Conservation (phyloP, 2,888 invertebrate species). For the Stenchaetothrips biformis region DNA sequence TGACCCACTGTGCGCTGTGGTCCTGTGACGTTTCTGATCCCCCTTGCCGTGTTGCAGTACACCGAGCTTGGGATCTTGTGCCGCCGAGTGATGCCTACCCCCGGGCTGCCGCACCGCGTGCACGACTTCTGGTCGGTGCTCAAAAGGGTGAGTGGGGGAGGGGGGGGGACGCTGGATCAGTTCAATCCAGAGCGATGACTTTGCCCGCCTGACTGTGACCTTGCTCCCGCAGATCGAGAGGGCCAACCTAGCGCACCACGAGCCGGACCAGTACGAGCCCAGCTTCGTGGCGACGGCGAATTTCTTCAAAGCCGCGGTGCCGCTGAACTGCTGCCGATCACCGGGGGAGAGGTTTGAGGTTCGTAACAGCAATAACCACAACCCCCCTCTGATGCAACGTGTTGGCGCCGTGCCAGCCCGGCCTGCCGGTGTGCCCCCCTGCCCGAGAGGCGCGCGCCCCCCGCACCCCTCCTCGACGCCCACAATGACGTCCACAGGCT, state of each 20-base stretch:
- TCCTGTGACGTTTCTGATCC: not conserved
- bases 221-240: not conserved
- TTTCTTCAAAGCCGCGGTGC: not conserved
- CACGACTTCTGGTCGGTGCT: not conserved
- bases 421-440: not conserved
- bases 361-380: conserved; percentile 5
- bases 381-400: not conserved
- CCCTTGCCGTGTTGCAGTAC: not conserved
- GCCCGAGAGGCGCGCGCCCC: no score
- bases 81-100: not conserved
- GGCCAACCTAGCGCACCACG: not conserved
- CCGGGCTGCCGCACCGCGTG: not conserved
- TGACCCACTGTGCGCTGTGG: no score
- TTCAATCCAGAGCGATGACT: no score
- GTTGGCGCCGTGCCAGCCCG: not conserved
- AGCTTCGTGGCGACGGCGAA: not conserved
- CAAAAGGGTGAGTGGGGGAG: not conserved
- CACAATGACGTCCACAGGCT: not conserved
- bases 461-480: not conserved
- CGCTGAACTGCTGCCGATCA: not conserved
- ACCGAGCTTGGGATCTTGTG: conserved; percentile 1
- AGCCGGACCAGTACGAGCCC: not conserved
- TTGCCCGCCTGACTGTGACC: not conserved
- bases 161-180: no score
- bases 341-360: conserved; percentile 9